Evolutionary conservation across 2,797 vertebrate genomes (phyloP).

Genomic region (Luscinia megarhynchos): DNA sequence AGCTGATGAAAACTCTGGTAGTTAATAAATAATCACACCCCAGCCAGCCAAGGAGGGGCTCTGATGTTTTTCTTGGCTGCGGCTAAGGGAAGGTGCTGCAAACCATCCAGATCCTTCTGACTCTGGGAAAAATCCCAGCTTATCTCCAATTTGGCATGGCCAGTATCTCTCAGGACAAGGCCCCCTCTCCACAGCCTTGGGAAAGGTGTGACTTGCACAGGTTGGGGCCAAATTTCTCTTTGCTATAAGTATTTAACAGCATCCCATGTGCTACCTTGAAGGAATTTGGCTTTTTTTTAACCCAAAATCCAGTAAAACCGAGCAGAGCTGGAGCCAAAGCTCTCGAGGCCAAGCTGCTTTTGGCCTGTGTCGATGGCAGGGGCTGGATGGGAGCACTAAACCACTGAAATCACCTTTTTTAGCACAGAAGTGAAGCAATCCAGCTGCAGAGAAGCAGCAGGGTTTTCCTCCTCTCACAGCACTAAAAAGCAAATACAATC

Average conservation of each 20-base stretch:
- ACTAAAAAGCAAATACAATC: not conserved
- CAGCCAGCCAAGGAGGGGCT: not conserved
- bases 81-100: not conserved
- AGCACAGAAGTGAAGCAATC: not conserved
- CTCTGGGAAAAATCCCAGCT: not conserved
- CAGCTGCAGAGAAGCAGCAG: not conserved
- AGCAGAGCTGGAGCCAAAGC: not conserved
- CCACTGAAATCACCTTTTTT: not conserved
- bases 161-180: rapidly evolving
- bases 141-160: not conserved
- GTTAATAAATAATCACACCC: not conserved
- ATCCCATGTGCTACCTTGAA: rapidly evolving
- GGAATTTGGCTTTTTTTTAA: not conserved
- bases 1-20: not conserved
- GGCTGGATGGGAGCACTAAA: not conserved
- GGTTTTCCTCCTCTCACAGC: not conserved
- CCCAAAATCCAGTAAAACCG: not conserved
- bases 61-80: not conserved
- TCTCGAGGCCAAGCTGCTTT: not conserved
- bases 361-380: not conserved
- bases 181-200: not conserved
- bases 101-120: not conserved
- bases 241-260: not conserved
- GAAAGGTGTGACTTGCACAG: not conserved
- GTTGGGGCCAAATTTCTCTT: not conserved